Percentiles rank a stretch among this genome's conserved stretches.
These are phyloP conservation scores for Struthio camelus DNA, from an alignment of 2,113 vertebrate genomes.

Conservation along the genomic window DNA sequence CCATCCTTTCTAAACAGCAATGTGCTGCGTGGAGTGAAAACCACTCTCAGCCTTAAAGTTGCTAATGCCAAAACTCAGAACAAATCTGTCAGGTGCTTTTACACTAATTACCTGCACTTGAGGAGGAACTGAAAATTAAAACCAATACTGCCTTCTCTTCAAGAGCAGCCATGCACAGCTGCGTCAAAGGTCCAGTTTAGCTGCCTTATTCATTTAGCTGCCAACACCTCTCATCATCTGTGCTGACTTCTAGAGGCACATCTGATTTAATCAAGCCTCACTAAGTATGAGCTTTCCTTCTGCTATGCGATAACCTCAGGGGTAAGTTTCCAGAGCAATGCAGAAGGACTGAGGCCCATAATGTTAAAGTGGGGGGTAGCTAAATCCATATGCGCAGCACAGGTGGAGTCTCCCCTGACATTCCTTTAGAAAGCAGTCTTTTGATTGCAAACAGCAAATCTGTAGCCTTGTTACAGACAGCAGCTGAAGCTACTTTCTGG, in stretches of 20 bases:
- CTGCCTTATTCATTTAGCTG: neutral
- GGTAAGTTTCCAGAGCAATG: neutral
- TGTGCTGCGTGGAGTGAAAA: neutral
- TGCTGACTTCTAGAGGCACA: neutral
- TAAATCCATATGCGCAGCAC: constrained; percentile 23
- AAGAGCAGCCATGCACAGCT: neutral
- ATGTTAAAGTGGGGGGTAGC: neutral
- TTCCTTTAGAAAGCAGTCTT: neutral
- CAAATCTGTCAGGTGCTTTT: neutral
- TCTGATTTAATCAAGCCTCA: neutral
- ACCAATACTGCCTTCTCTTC: neutral
- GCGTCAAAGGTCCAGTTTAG: neutral
- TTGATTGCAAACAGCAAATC: constrained; percentile 23
- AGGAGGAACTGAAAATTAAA: neutral
- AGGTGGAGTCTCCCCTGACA: neutral
- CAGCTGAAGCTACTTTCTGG: constrained; percentile 47
- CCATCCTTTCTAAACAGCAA: neutral
- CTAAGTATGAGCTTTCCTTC: neutral
- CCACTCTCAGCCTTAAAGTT: neutral
- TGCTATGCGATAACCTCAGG: constrained; percentile 11
- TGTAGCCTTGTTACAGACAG: constrained; percentile 40
- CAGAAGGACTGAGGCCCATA: constrained; percentile 26
- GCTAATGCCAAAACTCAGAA: neutral
- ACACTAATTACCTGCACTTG: neutral
- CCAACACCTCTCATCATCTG: neutral